Evolutionary conservation across 2,888 invertebrate genomes (phyloP), one percentile per base, ranked within the genome.

Genomic region (Endotricha flammealis): DNA sequence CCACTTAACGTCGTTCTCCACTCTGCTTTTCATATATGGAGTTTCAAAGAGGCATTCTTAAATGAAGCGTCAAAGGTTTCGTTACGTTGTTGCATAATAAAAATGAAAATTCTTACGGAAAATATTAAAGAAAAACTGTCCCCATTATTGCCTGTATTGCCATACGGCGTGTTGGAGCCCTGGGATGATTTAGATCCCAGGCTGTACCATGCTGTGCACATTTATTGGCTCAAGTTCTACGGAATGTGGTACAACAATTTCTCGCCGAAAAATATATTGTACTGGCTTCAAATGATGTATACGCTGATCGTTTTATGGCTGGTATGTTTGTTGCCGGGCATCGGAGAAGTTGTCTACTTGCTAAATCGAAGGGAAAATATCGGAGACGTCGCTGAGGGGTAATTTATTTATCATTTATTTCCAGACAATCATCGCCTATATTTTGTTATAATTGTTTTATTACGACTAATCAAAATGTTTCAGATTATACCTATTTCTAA

Each of bases 301-400:
- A 72, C 77, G 2, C 30, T 69, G 12, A 32, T 63, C 24, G 75
- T 86, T 36, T 58, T 87, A 50, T 85, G 71, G 66, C 66, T 87
- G n/a, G 83, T 87, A 30, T 85, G 83, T 60, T 71, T 86, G 56
- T 56, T 86, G 46, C 87, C 87, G 36, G 85, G 87, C 44, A 85
- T 88, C 29, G 90, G 90, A 12, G 90, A 90, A 69, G 83, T 90
- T 67, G 89, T 91, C 72, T 92, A 92, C 82, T 90, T 92, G 56
- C 88, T 91, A 40, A 90, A 88, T 72, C 90, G 90, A 48, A 82
- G 86, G 36, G 89, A 88, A 53, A 88, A 88, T 57, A 89, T 91
- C 50, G 90, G 88, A 38, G 89, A 90, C 57, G 89, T 91, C 50
- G 86, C 86, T 46, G 85, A 79, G 63, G 87, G 87, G 87, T 87